Percentiles rank a stretch among this genome's conserved stretches.
These are phyloP conservation scores for Apostichopus leukothele DNA, from an alignment of 53 echinoderm and acorn worm genomes.

Conservation along the genomic window DNA sequence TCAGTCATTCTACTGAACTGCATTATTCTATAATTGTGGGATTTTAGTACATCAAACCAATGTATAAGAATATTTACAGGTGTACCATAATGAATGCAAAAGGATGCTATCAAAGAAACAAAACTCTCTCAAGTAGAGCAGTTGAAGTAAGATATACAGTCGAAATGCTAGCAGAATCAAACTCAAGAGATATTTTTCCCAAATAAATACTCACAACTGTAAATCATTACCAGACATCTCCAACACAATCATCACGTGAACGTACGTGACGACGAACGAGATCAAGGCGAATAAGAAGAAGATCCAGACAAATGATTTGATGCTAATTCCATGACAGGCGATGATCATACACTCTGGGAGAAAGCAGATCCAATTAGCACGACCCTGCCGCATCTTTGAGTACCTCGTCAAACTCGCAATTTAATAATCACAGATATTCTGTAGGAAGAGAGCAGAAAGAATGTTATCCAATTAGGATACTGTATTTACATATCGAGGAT, in stretches of 20 bases:
- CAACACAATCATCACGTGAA: constrained; percentile 30
- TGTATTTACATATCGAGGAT: too few relatives aligned
- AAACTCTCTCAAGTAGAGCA: too few relatives aligned
- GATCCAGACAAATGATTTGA: constrained; percentile 45
- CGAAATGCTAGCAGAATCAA: too few relatives aligned
- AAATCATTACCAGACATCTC: constrained; percentile 16
- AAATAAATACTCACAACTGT: constrained; percentile 30
- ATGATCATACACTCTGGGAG: constrained; percentile 27
- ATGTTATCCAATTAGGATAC: too few relatives aligned
- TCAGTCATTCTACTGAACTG: too few relatives aligned
- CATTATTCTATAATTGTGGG: too few relatives aligned
- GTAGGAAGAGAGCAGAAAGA: background rate
- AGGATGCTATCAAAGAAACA: too few relatives aligned
- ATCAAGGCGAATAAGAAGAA: constrained; percentile 43
- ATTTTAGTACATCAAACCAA: too few relatives aligned
- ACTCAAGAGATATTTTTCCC: too few relatives aligned
- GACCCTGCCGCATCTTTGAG: background rate
- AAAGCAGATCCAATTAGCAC: constrained; percentile 5
- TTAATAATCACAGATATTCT: background rate
- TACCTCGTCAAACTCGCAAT: background rate
- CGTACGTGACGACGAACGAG: constrained; percentile 42
- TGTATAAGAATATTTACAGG: too few relatives aligned
- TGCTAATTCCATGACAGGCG: constrained; percentile 42
- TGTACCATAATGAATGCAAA: too few relatives aligned
- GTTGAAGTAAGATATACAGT: too few relatives aligned